phyloP scores from a whole-genome alignment of 2,888 invertebrate species.

The Agrotis clavis region DNA sequence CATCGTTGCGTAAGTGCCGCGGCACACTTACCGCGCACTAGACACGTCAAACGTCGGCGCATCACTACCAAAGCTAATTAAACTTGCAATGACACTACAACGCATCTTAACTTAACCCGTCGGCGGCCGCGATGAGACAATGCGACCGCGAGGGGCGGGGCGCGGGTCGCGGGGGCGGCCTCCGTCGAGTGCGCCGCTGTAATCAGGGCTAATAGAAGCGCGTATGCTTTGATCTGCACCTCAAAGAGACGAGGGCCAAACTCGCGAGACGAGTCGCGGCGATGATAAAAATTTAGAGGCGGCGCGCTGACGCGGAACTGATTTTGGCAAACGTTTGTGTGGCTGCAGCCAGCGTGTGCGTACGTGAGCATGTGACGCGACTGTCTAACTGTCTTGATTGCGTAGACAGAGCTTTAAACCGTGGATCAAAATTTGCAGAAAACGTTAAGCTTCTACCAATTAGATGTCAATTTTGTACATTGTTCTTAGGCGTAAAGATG shows the following conservation, averaged over 20 bases:
- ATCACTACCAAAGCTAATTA: slow-evolving; percentile 86
- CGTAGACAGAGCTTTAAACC: background rate
- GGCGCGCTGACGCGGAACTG: slow-evolving; percentile 60
- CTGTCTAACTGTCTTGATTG: slow-evolving; percentile 33
- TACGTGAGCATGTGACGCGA: slow-evolving; percentile 1
- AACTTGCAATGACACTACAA: slow-evolving; percentile 86
- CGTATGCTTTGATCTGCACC: slow-evolving; percentile 89
- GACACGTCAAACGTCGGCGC: slow-evolving; percentile 63
- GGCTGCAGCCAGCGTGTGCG: slow-evolving; percentile 1
- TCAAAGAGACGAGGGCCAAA: slow-evolving; percentile 87
- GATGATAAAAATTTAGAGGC: slow-evolving; percentile 68
- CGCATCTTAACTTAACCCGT: slow-evolving; percentile 82
- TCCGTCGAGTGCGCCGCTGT: slow-evolving; percentile 81
- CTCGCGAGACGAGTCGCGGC: slow-evolving; percentile 74
- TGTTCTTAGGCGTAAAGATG: background rate
- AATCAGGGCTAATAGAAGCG: slow-evolving; percentile 91
- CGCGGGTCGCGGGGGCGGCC: slow-evolving; percentile 47
- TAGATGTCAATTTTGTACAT: background rate
- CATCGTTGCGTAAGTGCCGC: slow-evolving; percentile 50
- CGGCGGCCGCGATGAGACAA: slow-evolving; percentile 76
- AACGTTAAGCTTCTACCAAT: background rate
- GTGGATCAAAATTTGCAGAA: background rate
- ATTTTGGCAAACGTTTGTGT: slow-evolving; percentile 57
- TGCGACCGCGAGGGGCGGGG: slow-evolving; percentile 69
- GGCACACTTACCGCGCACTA: slow-evolving; percentile 55